Base-by-base conservation (phyloP, 2,888 invertebrate genomes). In the Euproctis similis region DNA sequence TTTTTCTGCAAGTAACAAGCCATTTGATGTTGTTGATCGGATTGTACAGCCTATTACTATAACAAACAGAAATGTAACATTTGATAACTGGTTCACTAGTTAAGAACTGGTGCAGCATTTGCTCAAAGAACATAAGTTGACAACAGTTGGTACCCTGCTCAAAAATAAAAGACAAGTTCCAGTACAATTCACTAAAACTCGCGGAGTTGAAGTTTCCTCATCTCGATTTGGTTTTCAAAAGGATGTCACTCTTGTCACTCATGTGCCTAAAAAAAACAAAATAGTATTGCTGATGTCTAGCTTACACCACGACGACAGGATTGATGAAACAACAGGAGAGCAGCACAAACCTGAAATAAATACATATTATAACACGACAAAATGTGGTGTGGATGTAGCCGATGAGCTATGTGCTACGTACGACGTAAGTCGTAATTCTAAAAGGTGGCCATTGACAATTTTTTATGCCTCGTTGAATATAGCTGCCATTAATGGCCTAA, bases 261-360 rank as follows among this genome's bases (percentile, higher is more conserved):
- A 59, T 9, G 65, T 56, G 2, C 19, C 19, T 8, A 19, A n/a
- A 8, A 19, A 2, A 19, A n/a, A n/a, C 19, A 57, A 58, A 37
- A 44, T 48, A 33, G 53, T 59, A 12, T 10, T 54, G 12, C 26
- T 54, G 23, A 18, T 59, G 30, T 58, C 55, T 23, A 42, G 37
- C 9, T 25, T 56, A 16, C 53, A 59, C 33, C 41, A 47, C 33
- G 46, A 51, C 28, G 31, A 41, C 14, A 37, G 35, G 14, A 50
- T 58, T 29, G 52, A 58, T 39, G 12, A 22, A 27, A 25, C 39
- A 18, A 50, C 46, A 28, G 39, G 36, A 17, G 37, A 36, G 40
- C 14, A 24, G 3, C 6, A 7, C 8, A 24, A 24, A 2, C 16
- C 24, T 7, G 18, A 18, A 19, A 19, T 19, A 2, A 19, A 8